Evolutionary conservation across 2,888 invertebrate species (phyloP).

Genomic region (Ceramica pisi): DNA sequence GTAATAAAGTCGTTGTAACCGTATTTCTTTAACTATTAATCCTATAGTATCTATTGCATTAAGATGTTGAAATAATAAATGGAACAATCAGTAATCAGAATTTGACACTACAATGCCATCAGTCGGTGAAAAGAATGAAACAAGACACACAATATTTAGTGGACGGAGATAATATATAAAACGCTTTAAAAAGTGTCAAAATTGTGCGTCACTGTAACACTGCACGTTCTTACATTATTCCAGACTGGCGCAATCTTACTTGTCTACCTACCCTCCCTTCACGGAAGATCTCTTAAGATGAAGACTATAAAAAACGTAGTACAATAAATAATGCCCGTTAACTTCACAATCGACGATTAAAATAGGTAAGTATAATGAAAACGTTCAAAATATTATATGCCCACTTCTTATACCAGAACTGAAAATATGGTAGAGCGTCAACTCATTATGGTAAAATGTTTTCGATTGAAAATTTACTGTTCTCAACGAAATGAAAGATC

Average conservation of each 20-base stretch:
- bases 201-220: constrained; percentile 83
- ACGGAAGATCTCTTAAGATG: constrained; percentile 66
- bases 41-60: constrained; percentile 55
- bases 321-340: constrained; percentile 84
- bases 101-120: constrained; percentile 64
- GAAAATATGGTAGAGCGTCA: constrained; percentile 70
- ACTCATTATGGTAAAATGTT: constrained; percentile 68
- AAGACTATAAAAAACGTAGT: constrained; percentile 71
- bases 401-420: constrained; percentile 65
- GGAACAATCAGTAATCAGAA: constrained; percentile 45
- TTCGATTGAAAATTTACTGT: constrained; percentile 64
- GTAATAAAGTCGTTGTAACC: constrained; percentile 62
- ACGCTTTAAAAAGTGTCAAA: constrained; percentile 80
- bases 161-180: constrained; percentile 86
- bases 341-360: constrained; percentile 79
- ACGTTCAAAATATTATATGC: constrained; percentile 68
- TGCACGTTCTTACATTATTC: constrained; percentile 60
- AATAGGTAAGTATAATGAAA: constrained; percentile 67
- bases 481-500: constrained; percentile 70
- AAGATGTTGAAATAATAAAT: constrained; percentile 56
- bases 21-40: constrained; percentile 51
- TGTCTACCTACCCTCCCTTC: constrained; percentile 64
- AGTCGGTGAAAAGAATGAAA: constrained; percentile 73
- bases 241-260: constrained; percentile 50
- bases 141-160: constrained; percentile 79